phyloP scores from a whole-genome alignment of 2,888 invertebrate species.

The Lochmaea crataegi region DNA sequence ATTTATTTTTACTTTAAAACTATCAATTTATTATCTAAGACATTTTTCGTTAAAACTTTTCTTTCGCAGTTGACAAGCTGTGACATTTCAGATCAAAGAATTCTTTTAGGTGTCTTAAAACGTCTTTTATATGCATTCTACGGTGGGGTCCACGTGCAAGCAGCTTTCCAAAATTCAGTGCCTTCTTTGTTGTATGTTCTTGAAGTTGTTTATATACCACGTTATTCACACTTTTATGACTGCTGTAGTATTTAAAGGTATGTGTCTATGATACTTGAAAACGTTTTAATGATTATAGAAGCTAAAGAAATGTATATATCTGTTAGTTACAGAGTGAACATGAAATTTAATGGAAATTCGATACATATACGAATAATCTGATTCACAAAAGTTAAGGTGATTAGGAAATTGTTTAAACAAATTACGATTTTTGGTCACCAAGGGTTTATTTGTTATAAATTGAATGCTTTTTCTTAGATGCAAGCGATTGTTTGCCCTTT shows the following conservation, averaged over 20 bases:
- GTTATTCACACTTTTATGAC: constrained; percentile 46
- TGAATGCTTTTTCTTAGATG: too few relatives aligned
- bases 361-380: too few relatives aligned
- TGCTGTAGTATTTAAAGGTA: constrained; percentile 44
- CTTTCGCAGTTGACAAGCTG: constrained; percentile 28
- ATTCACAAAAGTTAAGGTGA: too few relatives aligned
- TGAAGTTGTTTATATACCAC: constrained; percentile 49
- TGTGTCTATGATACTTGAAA: constrained; percentile 44
- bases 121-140: constrained; percentile 30
- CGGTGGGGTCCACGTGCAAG: constrained; percentile 55
- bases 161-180: constrained; percentile 49
- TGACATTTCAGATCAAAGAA: constrained; percentile 46
- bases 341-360: not conserved
- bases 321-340: not conserved
- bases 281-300: constrained; percentile 26
- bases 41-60: constrained; percentile 19
- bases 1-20: constrained; percentile 26
- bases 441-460: too few relatives aligned
- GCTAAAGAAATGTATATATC: not conserved
- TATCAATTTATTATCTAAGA: constrained; percentile 21
- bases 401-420: too few relatives aligned
- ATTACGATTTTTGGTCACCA: too few relatives aligned
- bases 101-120: constrained; percentile 41
- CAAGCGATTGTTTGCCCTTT: too few relatives aligned
- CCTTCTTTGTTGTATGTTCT: constrained; percentile 42